A percentile compares a stretch with the other conserved stretches of the same genome.
phyloP scores from a whole-genome alignment of 2,113 vertebrate genomes.

The Brachyhypopomus occidentalis region DNA sequence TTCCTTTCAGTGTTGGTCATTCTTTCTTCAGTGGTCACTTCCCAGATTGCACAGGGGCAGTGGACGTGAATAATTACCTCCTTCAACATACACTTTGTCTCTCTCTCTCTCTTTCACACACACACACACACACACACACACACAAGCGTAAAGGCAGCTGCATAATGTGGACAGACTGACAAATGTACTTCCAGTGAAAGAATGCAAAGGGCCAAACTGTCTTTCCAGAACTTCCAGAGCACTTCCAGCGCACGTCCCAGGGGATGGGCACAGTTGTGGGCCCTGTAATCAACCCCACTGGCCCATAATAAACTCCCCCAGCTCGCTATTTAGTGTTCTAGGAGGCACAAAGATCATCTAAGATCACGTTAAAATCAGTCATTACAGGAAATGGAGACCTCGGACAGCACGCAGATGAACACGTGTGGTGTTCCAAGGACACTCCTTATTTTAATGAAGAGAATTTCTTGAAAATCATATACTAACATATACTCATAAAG shows the following conservation, averaged over 20 bases:
- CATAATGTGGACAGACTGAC: background rate
- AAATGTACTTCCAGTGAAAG: slow-evolving; percentile 15
- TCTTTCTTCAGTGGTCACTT: slow-evolving; percentile 64
- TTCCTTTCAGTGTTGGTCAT: slow-evolving; percentile 64
- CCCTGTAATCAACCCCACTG: background rate
- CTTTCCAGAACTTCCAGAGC: slow-evolving; percentile 1
- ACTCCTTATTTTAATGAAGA: background rate
- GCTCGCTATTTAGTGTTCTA: background rate
- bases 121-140: background rate
- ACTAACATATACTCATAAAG: background rate
- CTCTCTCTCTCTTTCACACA: background rate
- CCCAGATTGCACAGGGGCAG: slow-evolving; percentile 54
- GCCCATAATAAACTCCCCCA: background rate
- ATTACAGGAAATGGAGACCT: background rate
- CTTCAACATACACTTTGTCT: background rate
- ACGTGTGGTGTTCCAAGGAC: background rate
- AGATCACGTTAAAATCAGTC: background rate
- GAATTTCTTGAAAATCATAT: background rate
- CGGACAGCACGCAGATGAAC: background rate
- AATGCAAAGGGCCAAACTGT: slow-evolving; percentile 2
- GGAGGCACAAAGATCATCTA: background rate
- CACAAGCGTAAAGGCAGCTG: slow-evolving; percentile 7
- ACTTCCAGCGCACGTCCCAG: background rate
- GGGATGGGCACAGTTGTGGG: background rate
- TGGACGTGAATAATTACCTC: slow-evolving; percentile 29